Evolutionary conservation across 2,888 invertebrate species (phyloP).

Genomic region (Isoperla grammatica): DNA sequence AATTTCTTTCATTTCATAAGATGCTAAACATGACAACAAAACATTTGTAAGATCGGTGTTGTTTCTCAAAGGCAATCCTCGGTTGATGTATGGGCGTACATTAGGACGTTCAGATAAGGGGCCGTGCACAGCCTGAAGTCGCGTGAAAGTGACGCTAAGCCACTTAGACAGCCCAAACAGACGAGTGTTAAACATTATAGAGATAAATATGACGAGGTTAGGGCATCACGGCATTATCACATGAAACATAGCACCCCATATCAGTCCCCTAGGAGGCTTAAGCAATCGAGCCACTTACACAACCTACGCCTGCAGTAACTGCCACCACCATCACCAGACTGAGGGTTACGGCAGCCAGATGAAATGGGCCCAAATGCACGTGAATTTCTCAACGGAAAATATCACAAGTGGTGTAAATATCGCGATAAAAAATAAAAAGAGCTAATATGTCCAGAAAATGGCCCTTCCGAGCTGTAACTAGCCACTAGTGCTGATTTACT

Average conservation of each 20-base stretch:
- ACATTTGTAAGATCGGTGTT: too few relatives aligned
- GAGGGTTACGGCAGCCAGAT: too few relatives aligned
- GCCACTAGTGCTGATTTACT: constrained; percentile 7
- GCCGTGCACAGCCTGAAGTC: too few relatives aligned
- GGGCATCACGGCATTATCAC: not conserved
- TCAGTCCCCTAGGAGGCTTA: not conserved
- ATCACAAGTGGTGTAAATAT: too few relatives aligned
- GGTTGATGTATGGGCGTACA: too few relatives aligned
- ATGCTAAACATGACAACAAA: constrained; percentile 14
- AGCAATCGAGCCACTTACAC: constrained; percentile 7
- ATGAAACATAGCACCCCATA: constrained; percentile 7
- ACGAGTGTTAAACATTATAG: not conserved
- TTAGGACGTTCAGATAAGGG: too few relatives aligned
- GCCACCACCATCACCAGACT: constrained; percentile 3
- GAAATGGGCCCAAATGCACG: too few relatives aligned
- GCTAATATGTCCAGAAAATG: not conserved
- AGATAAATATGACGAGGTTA: constrained; percentile 7
- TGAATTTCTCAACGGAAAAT: too few relatives aligned
- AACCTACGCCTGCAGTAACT: not conserved
- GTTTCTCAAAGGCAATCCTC: too few relatives aligned
- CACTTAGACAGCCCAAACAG: too few relatives aligned
- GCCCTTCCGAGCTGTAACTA: not conserved
- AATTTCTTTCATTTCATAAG: constrained; percentile 9
- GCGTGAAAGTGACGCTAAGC: too few relatives aligned
- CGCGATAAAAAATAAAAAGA: not conserved